Evolutionary conservation across 2,888 invertebrate genomes (phyloP).

Genomic region (Apamea crenata): DNA sequence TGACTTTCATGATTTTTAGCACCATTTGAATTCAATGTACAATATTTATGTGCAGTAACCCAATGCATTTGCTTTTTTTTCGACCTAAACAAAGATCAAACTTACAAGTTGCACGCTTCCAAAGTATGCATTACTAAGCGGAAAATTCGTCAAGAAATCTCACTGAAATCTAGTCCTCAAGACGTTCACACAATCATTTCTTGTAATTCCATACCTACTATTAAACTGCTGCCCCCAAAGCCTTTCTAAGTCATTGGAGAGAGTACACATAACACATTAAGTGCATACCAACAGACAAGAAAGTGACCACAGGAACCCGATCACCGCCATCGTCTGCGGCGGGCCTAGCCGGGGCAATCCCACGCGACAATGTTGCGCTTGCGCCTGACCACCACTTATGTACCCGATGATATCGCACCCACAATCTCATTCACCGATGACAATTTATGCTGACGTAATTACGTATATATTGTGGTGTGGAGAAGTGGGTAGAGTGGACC

Average conservation of each 20-base stretch:
- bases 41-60: background rate
- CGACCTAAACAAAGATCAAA: background rate
- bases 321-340: slow-evolving; percentile 59
- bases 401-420: slow-evolving; percentile 58
- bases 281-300: slow-evolving; percentile 58
- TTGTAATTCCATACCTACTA: slow-evolving; percentile 17
- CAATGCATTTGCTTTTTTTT: background rate
- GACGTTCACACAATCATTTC: slow-evolving; percentile 8
- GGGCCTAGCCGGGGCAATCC: slow-evolving; percentile 55
- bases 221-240: slow-evolving; percentile 18
- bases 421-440: slow-evolving; percentile 56
- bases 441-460: slow-evolving; percentile 58
- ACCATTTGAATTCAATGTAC: background rate
- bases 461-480: slow-evolving; percentile 48
- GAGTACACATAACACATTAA: slow-evolving; percentile 48
- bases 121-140: background rate
- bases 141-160: slow-evolving; percentile 1
- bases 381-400: slow-evolving; percentile 49
- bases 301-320: slow-evolving; percentile 69
- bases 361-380: slow-evolving; percentile 69
- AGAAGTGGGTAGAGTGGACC: slow-evolving; percentile 42
- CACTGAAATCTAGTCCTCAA: background rate
- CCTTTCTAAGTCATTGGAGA: slow-evolving; percentile 61
- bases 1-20: background rate
- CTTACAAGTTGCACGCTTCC: background rate